Evolutionary conservation across 2,113 vertebrate species (phyloP).

Genomic region (Varanus salvator): DNA sequence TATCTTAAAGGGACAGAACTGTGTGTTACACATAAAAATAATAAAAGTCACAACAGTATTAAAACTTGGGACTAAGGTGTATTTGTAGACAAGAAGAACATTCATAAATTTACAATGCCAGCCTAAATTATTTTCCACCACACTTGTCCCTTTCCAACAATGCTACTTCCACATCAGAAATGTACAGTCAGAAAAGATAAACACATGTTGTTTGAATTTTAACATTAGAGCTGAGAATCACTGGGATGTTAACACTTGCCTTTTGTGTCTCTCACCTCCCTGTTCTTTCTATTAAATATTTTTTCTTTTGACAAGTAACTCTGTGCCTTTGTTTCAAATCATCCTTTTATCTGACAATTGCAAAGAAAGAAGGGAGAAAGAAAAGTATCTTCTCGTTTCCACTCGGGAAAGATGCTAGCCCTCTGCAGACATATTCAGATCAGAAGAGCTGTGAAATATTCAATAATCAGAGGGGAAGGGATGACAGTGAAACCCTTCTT

Average conservation of each 20-base stretch:
- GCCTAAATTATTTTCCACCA: not conserved
- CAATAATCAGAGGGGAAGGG: slow-evolving; percentile 68
- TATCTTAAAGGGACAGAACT: not conserved
- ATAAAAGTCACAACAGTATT: not conserved
- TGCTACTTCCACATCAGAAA: not conserved
- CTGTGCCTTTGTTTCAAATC: slow-evolving; percentile 12
- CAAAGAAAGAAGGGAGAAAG: not conserved
- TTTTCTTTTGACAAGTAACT: slow-evolving; percentile 19
- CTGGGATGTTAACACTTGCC: not conserved
- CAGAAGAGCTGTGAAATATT: slow-evolving; percentile 69
- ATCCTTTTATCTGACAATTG: not conserved
- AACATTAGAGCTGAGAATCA: not conserved
- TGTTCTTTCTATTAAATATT: not conserved
- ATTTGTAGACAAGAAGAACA: not conserved
- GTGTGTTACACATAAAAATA: not conserved
- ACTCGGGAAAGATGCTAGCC: slow-evolving; percentile 30
- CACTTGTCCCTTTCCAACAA: not conserved
- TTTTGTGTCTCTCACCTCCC: not conserved
- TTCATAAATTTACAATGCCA: not conserved
- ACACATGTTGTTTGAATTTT: not conserved
- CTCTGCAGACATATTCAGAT: slow-evolving; percentile 66
- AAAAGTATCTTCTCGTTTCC: slow-evolving; percentile 14
- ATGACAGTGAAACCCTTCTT: slow-evolving; percentile 71
- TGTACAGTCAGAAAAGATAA: slow-evolving; percentile 6
- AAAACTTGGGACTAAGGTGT: not conserved